Percentiles rank a stretch among this genome's conserved stretches.
phyloP scores from a whole-genome alignment of 2,888 invertebrate species.

The Athalia rosae region DNA sequence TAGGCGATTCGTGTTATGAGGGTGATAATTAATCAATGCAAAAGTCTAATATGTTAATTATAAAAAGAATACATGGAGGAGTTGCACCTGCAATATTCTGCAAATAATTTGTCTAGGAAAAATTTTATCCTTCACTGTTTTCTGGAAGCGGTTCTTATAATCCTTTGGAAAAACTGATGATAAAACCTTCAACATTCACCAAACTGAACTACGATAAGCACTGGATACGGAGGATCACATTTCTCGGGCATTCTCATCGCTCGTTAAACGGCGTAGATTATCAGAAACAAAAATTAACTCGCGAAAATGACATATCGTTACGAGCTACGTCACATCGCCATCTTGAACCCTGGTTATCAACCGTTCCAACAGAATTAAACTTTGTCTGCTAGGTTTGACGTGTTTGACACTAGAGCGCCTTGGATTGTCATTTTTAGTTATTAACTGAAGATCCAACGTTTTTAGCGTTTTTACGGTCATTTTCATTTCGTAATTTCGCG shows the following conservation, averaged over 20 bases:
- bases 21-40: not conserved
- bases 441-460: too few relatives aligned
- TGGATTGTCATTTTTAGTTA: too few relatives aligned
- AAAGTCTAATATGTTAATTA: too few relatives aligned
- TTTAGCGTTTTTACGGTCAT: too few relatives aligned
- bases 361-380: not conserved
- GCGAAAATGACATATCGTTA: slow-evolving; percentile 46
- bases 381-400: too few relatives aligned
- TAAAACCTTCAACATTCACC: not conserved
- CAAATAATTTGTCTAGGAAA: not conserved
- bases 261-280: slow-evolving; percentile 25
- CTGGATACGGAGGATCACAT: slow-evolving; percentile 8
- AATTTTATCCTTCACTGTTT: not conserved
- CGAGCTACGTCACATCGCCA: slow-evolving; percentile 47
- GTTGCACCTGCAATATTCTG: too few relatives aligned
- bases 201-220: not conserved
- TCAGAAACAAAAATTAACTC: slow-evolving; percentile 39
- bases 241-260: slow-evolving; percentile 20
- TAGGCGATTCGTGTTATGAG: not conserved
- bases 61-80: too few relatives aligned
- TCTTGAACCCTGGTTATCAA: slow-evolving; percentile 35
- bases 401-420: too few relatives aligned
- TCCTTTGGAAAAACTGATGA: not conserved
- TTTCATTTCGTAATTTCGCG: too few relatives aligned
- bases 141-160: not conserved